Evolutionary conservation across 2,888 invertebrate genomes (phyloP).

Genomic region (Amaurobius ferox): DNA sequence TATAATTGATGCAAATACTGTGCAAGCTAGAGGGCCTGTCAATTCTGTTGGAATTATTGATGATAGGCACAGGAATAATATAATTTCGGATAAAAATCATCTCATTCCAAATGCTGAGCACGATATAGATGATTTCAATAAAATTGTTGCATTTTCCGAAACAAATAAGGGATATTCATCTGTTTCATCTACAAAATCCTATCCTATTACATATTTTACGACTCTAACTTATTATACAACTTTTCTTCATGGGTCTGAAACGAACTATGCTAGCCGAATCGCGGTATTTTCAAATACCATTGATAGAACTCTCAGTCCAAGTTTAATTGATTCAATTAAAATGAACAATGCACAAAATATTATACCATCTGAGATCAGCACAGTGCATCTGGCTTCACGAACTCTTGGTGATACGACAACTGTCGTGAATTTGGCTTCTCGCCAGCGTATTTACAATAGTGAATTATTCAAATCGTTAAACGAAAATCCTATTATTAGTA

Average conservation of each 20-base stretch:
- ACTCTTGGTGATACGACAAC: constrained; percentile 68
- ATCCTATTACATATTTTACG: constrained; percentile 74
- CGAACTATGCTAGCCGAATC: constrained; percentile 72
- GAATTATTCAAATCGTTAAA: constrained; percentile 63
- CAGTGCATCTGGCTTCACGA: constrained; percentile 62
- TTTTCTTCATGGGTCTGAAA: constrained; percentile 74
- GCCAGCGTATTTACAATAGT: constrained; percentile 72
- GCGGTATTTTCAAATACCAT: constrained; percentile 71
- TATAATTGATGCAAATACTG: constrained; percentile 1
- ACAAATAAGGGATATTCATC: background rate
- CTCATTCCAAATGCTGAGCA: constrained; percentile 27
- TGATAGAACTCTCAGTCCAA: constrained; percentile 70
- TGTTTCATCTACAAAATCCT: constrained; percentile 35
- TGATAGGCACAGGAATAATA: constrained; percentile 23
- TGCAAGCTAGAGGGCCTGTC: constrained; percentile 63
- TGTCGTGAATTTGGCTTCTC: constrained; percentile 75
- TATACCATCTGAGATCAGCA: constrained; percentile 19
- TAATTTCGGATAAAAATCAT: constrained; percentile 21
- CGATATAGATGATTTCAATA: constrained; percentile 43
- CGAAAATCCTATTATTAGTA: background rate
- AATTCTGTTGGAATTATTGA: background rate
- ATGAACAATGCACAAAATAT: constrained; percentile 52
- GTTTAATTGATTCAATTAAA: constrained; percentile 49
- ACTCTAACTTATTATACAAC: constrained; percentile 75
- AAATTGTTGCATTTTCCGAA: background rate